Evolutionary conservation across 1,140 invertebrate species (phyloP).

Genomic region (Radopholus similis): DNA sequence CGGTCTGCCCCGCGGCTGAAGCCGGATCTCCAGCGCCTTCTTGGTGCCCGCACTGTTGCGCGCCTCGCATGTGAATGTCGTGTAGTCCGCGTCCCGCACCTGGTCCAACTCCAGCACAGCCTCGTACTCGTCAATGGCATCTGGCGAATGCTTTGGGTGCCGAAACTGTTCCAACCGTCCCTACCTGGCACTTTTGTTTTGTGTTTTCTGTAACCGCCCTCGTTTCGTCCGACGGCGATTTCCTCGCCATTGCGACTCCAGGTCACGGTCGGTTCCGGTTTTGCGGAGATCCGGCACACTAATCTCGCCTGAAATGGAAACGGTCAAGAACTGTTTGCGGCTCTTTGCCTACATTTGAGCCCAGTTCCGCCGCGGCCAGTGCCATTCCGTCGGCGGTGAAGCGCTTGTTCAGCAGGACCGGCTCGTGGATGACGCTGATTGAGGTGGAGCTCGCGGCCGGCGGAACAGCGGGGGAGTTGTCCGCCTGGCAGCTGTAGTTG

Average conservation of each 20-base stretch:
- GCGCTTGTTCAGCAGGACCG: conserved; percentile 31
- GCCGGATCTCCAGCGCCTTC: conserved; percentile 23
- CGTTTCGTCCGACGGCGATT: conserved; percentile 11
- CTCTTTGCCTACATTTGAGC: conserved; percentile 23
- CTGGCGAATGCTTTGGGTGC: too few species aligned
- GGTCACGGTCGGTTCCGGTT: conserved; percentile 36
- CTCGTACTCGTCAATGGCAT: conserved; percentile 33
- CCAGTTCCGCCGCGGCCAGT: conserved; percentile 38
- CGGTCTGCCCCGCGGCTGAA: conserved; percentile 34
- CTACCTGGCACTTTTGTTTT: neutral
- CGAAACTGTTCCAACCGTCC: neutral
- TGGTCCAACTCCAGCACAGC: conserved; percentile 33
- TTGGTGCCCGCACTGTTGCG: conserved; percentile 32
- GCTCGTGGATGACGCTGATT: conserved; percentile 31
- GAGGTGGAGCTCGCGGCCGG: neutral
- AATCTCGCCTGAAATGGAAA: conserved; percentile 34
- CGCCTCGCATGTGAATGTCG: conserved; percentile 35
- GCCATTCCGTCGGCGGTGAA: conserved; percentile 25
- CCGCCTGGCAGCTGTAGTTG: conserved; percentile 38
- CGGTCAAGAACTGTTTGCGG: conserved; percentile 2
- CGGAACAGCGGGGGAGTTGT: conserved; percentile 11
- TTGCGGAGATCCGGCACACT: conserved; percentile 36
- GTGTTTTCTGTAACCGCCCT: neutral
- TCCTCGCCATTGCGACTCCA: conserved; percentile 36
- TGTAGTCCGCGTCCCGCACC: conserved; percentile 31